Evolutionary conservation across 1,140 invertebrate species (phyloP).

Genomic region (Mercenaria mercenaria): DNA sequence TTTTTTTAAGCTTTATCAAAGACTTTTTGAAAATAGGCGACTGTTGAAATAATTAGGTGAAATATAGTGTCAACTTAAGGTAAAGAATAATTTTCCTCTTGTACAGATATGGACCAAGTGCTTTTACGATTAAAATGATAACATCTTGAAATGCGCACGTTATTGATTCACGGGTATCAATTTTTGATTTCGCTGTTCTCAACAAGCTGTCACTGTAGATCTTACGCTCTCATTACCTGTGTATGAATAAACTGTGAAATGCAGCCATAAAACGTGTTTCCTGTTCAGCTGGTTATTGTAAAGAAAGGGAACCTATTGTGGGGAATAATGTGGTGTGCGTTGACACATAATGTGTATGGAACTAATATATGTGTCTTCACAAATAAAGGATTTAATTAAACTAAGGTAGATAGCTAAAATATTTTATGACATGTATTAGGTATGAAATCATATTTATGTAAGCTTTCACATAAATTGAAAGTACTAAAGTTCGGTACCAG

Average conservation of each 20-base stretch:
- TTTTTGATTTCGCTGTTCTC: neutral
- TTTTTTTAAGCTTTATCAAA: neutral
- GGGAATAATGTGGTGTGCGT: neutral
- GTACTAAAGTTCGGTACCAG: no score
- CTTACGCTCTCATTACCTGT: neutral
- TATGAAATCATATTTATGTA: no score
- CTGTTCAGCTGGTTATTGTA: neutral
- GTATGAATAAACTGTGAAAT: slow-evolving; percentile 15
- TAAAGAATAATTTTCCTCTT: neutral
- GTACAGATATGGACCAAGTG: slow-evolving; percentile 10
- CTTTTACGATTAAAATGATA: slow-evolving; percentile 8
- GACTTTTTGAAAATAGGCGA: neutral
- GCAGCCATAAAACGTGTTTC: neutral
- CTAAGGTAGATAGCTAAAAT: no score
- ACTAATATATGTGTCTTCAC: no score
- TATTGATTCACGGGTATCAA: slow-evolving; percentile 31
- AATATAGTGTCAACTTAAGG: neutral
- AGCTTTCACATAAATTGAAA: no score
- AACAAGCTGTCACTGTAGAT: slow-evolving; percentile 31
- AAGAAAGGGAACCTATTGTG: no score
- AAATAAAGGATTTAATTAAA: no score
- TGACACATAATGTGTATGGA: no score
- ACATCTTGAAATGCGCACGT: neutral
- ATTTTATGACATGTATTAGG: no score
- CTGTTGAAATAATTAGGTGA: neutral